Evolutionary conservation across 1,140 invertebrate species (phyloP).

Genomic region (Liolophura sinensis): DNA sequence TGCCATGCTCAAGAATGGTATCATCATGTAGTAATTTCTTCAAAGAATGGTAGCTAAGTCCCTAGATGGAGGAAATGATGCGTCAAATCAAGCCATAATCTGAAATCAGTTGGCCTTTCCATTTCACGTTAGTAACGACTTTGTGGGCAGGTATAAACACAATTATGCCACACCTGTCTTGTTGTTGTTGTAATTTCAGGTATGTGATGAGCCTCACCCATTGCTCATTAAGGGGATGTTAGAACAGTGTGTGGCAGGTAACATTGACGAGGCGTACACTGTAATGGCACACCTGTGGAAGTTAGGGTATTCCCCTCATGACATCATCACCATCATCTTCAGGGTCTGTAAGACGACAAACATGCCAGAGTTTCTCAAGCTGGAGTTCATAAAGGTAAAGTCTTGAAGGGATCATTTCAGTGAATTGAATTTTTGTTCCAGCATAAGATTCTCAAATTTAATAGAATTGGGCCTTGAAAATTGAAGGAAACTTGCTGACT

Average conservation of each 20-base stretch:
- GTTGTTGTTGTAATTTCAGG: conserved; percentile 57
- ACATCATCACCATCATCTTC: conserved; percentile 95
- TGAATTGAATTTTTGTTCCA: background rate
- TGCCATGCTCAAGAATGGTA: too few relatives aligned
- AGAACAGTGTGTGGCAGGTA: conserved; percentile 76
- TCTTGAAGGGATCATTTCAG: background rate
- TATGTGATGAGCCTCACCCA: conserved; percentile 99
- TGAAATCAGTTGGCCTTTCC: background rate
- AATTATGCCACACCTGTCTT: background rate
- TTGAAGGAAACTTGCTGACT: background rate
- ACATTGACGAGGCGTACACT: conserved; percentile 87
- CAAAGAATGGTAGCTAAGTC: too few relatives aligned
- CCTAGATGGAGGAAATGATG: too few relatives aligned
- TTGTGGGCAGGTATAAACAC: background rate
- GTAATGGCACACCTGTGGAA: conserved; percentile 86
- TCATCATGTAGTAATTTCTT: too few relatives aligned
- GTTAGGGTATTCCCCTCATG: conserved; percentile 93
- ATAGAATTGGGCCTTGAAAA: background rate
- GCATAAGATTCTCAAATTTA: background rate
- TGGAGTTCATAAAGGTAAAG: conserved; percentile 82
- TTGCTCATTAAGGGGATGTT: conserved; percentile 92
- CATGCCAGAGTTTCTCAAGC: conserved; percentile 79
- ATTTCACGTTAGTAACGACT: background rate
- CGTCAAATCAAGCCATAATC: too few relatives aligned
- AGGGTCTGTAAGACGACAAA: conserved; percentile 86